Base-by-base conservation (phyloP, 30 jellyfish, hydroid and myxozoan genomes). In the Chironex yamaguchii region DNA sequence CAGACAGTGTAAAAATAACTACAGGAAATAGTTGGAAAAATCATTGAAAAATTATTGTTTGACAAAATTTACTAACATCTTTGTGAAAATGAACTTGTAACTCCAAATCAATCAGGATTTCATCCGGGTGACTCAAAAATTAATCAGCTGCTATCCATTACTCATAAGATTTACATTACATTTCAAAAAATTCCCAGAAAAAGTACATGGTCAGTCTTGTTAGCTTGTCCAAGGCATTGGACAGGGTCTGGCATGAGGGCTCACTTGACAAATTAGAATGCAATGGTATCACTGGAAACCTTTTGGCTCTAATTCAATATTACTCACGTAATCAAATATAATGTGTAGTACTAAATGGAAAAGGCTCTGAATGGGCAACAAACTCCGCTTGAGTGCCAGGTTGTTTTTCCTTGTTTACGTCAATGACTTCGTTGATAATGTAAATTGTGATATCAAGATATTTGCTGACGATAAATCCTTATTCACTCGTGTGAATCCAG, bases 181-280 rank as follows among this genome's bases (percentile, higher is more conserved):
- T 79, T 79, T 63, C 74, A 79, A 62, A 82, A 79, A 35, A 64
- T 51, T 62, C 82, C 58, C 17, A 64, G 90, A 36, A 79, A 63
- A 62, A 82, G 30, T 36, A 79, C 83, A 63, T 62, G 90, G 90
- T 74, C 83, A 79, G 34, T 49, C 66, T 78, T 68, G 70, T 52
- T 79, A 74, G 48, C 78, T 82, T 79, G 22, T 79, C 90, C 1
- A 79, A 79, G 83, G 83, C 90, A 24, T 79, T 76, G 53, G 89
- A 76, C 89, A 51, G 80, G 58, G 89, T 76, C 50, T 76, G 89
- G 89, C 89, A 76, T 52, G 36, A 76, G 71, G 89, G 89, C 26
- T 68, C 62, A n/a, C 53, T 52, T 76, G 32, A 76, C 88, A 75
- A 49, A 42, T 6, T 76, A 67, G 89, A 76, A 27, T 29, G 31